Base-by-base conservation (phyloP, 2,113 vertebrate genomes). In the Mirounga angustirostris region DNA sequence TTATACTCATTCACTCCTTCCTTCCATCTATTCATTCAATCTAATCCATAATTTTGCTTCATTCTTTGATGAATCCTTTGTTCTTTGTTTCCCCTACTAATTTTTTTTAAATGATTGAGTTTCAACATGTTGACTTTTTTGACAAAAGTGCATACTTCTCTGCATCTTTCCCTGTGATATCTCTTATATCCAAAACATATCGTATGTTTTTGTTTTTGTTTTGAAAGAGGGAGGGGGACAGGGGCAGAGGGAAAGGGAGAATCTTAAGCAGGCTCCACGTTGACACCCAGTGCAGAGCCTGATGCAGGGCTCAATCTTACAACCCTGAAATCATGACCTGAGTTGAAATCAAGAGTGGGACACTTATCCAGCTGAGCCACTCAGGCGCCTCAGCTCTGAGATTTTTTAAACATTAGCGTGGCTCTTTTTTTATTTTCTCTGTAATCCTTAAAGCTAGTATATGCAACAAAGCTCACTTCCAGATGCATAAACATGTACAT, bases 31-130 rank as follows among this genome's bases (percentile, higher is more conserved):
- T 63, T 56, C 50, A 88, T 40, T 88, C 13, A 90, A 22, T 71
- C 43, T 85, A 97, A 94, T 67, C 88, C 28, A 89, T 58, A 80
- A 94, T 67, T 40, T 94, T 83, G 14, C 30, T 74, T 91, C 22
- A 40, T 61, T 91, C 30, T 85, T 81, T 79, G 56, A 93, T 93
- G 91, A 82, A 15, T 80, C 2, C 10, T 87, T 87, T 95, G 19
- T 89, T 81, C 16, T 93, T 91, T 82, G 8, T 81, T 84, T 40
- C 13, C 9, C 76, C 36, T 30, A 81, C 36, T 30, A 81, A 9
- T 65, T 59, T 84, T 94, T 82, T 82, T 9, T n/a, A 40, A 90
- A 92, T 33, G 40, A 58, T 18, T 63, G 59, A 30, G 4, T 89
- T 89, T 46, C 61, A 92, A 36, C 1, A 61, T 36, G 13, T n/a